Evolutionary conservation across 2,888 invertebrate genomes (phyloP).

Genomic region (Nomada fucata): DNA sequence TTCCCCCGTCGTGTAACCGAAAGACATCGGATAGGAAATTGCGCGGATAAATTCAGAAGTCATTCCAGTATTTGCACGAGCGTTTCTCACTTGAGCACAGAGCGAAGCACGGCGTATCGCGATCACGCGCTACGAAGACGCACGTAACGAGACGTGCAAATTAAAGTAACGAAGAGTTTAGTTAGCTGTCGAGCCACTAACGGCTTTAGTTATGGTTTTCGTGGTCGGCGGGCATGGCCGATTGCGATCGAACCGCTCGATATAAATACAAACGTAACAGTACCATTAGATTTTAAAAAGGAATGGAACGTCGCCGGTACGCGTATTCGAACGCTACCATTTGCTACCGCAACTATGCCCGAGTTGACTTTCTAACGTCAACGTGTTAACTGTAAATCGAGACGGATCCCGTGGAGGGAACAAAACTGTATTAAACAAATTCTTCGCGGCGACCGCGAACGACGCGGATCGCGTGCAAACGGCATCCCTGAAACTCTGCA

Average conservation of each 20-base stretch:
- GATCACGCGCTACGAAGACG: slow-evolving; percentile 53
- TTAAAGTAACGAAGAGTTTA: slow-evolving; percentile 58
- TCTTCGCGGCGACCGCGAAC: slow-evolving; percentile 5
- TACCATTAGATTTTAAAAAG: slow-evolving; percentile 32
- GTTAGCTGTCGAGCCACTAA: slow-evolving; percentile 29
- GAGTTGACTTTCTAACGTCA: slow-evolving; percentile 21
- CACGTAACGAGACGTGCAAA: slow-evolving; percentile 61
- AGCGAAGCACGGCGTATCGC: slow-evolving; percentile 34
- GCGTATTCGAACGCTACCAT: slow-evolving; percentile 10
- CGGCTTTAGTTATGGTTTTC: slow-evolving; percentile 51
- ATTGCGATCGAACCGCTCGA: neutral
- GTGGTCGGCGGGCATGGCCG: slow-evolving; percentile 25
- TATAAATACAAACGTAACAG: slow-evolving; percentile 47
- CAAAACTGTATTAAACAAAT: neutral
- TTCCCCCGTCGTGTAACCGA: slow-evolving; percentile 18
- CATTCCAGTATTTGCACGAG: slow-evolving; percentile 59
- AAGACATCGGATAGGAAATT: slow-evolving; percentile 46
- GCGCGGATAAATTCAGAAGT: slow-evolving; percentile 65
- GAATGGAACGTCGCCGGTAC: slow-evolving; percentile 28
- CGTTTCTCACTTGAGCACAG: slow-evolving; percentile 52
- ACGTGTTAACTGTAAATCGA: slow-evolving; percentile 20
- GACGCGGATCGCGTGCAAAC: neutral
- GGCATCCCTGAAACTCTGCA: slow-evolving; percentile 36
- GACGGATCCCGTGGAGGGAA: neutral
- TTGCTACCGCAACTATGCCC: neutral